A percentile compares a stretch with the other conserved stretches of the same genome.
Evolutionary conservation across 2,113 vertebrate species (phyloP).

Genomic region (Erpornis zantholeuca): DNA sequence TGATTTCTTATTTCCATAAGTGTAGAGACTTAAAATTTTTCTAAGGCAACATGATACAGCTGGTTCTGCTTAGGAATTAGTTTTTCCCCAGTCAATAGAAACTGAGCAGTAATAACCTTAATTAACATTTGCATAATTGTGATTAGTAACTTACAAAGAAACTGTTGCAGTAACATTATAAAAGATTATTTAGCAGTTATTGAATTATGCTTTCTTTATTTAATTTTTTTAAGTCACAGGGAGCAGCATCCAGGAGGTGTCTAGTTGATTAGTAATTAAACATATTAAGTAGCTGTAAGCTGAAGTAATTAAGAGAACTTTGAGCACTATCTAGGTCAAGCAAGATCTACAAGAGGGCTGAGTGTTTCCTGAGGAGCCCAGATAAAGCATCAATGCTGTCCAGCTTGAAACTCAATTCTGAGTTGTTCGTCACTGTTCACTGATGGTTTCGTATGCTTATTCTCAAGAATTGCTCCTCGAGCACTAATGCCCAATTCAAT

Average conservation of each 20-base stretch:
- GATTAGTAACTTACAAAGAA: slow-evolving; percentile 72
- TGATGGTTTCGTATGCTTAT: background rate
- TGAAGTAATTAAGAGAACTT: slow-evolving; percentile 49
- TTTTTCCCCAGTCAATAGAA: slow-evolving; percentile 58
- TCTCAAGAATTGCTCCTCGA: background rate
- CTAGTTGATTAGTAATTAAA: slow-evolving; percentile 70
- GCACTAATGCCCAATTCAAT: slow-evolving; percentile 6
- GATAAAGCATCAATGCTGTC: background rate
- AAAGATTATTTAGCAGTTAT: slow-evolving; percentile 63
- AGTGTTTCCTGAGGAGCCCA: background rate
- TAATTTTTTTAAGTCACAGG: slow-evolving; percentile 61
- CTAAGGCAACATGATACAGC: slow-evolving; percentile 29
- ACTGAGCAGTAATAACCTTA: slow-evolving; percentile 69
- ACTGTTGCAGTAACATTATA: slow-evolving; percentile 59
- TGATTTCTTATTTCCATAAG: background rate
- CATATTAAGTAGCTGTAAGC: slow-evolving; percentile 45
- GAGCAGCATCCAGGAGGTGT: slow-evolving; percentile 59
- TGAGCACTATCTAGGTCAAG: slow-evolving; percentile 3
- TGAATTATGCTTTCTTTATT: slow-evolving; percentile 60
- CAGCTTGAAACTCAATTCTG: background rate
- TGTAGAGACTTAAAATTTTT: slow-evolving; percentile 40
- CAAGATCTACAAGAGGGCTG: background rate
- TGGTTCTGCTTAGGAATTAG: slow-evolving; percentile 52
- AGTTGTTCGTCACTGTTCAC: background rate
- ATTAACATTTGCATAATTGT: slow-evolving; percentile 76